Evolutionary conservation across 2,113 vertebrate species (phyloP).

Genomic region (Coptodon rendalli): DNA sequence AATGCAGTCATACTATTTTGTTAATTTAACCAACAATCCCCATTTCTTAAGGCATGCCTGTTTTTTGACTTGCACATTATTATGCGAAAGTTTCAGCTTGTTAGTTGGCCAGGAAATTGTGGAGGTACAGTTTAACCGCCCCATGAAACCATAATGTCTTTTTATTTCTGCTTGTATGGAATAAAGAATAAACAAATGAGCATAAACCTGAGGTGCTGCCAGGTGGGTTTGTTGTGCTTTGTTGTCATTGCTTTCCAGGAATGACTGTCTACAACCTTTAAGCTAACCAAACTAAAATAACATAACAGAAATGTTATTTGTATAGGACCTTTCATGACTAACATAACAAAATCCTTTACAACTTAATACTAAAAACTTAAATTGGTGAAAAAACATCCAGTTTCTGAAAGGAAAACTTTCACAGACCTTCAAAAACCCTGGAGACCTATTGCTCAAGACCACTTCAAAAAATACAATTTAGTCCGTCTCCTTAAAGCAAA

Average conservation of each 20-base stretch:
- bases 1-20: not conserved
- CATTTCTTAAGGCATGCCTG: not conserved
- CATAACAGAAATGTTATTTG: not conserved
- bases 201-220: not conserved
- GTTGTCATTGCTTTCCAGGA: not conserved
- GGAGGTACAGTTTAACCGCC: not conserved
- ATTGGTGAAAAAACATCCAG: not conserved
- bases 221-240: not conserved
- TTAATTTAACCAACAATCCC: not conserved
- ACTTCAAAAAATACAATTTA: not conserved
- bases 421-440: not conserved
- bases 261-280: not conserved
- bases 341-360: not conserved
- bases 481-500: not conserved
- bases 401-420: not conserved
- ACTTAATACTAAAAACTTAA: not conserved
- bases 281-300: not conserved
- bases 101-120: not conserved
- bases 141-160: not conserved
- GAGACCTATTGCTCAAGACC: not conserved
- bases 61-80: not conserved
- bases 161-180: not conserved
- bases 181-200: not conserved
- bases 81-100: not conserved
- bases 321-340: not conserved